Evolutionary conservation across 2,113 vertebrate species (phyloP), one percentile per base, ranked within the genome.

Genomic region (Mus pahari): DNA sequence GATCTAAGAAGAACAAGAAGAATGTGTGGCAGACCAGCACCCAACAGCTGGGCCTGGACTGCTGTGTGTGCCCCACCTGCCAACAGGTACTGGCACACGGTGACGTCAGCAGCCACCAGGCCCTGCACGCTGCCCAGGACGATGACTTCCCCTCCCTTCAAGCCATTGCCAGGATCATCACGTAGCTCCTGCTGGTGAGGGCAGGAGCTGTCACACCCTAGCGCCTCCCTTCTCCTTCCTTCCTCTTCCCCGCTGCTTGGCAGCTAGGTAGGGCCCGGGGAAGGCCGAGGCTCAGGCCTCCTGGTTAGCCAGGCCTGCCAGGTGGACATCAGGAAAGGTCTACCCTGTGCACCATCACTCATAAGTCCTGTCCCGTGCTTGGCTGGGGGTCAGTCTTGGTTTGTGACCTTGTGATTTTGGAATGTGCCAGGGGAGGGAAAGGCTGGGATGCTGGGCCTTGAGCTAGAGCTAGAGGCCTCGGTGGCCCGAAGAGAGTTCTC

Each of bases 131-230:
- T 0, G 96, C 96, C 68, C 98, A 98, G 78, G 99, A 98, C 0
- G 99, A 99, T 31, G 99, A 99, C 94, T 99, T 99, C 98, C 99
- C 99, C 4, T 99, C 99, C 81, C 97, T 99, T 86, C 99, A 99
- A 97, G 99, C 99, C 1, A 99, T 99, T 90, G 99, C 99, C 98
- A 99, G 99, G 60, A 99, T 99, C 96, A 99, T 99, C 98, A 99
- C 99, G 98, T 99, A 99, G 98, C 98, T 98, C 36, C 89, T 5
- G 86, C 11, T 7, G 5, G 81, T 10, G 48, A 79, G 96, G 96
- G 91, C 96, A 74, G n/a, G 83, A 2, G 92, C 92, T 68, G 92
- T 92, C n/a, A 5, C 53, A 8, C 74, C 50, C 14, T 2, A 2
- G 71, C 84, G 77, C 82, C 42, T 92, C 86, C 60, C 33, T 66